Evolutionary conservation across 1,140 invertebrate species (phyloP), one percentile per base, ranked within the genome.

Genomic region (Monomorium pharaonis): DNA sequence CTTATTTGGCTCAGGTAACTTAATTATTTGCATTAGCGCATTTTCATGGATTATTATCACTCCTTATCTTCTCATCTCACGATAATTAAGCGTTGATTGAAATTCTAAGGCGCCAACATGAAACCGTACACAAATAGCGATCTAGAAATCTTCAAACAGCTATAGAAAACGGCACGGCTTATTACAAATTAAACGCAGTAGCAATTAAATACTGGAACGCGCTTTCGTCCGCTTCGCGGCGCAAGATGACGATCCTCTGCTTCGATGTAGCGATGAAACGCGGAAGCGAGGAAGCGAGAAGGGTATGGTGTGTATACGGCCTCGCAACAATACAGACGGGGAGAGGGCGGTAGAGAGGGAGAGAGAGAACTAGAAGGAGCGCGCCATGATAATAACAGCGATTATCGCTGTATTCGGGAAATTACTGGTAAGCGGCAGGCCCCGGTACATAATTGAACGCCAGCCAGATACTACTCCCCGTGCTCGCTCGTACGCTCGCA

Each of bases 371-470:
- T 81, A 44, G 78, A 72, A 72, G 91, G 87, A 89, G 87, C 76
- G 54, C 62, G 88, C 75, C 70, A 87, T 62, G 89, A 89, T 89
- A 91, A 93, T 93, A 93, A 92, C 85, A 89, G 84, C 91, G 93
- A 94, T 94, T 93, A 93, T 92, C 89, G 89, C 92, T 88, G 91
- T 88, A 92, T 88, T 90, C 87, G 81, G 91, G 92, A 92, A 93
- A 93, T 93, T 92, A 91, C 88, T 89, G 87, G 90, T 91, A 91
- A 92, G 86, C 90, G 88, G 76, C 87, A 74, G 86, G 86, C 89
- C 77, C 63, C 87, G 87, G 90, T 87, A 89, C 92, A 92, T 93
- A 93, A 93, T 93, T 93, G 92, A 93, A 93, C 92, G 88, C 70
- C 65, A 80, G 84, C 84, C 89, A 88, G 89, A 90, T 90, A 91